Conservation (phyloP, 1,140 invertebrate genomes). For the Pseudomyrmex gracilis region DNA sequence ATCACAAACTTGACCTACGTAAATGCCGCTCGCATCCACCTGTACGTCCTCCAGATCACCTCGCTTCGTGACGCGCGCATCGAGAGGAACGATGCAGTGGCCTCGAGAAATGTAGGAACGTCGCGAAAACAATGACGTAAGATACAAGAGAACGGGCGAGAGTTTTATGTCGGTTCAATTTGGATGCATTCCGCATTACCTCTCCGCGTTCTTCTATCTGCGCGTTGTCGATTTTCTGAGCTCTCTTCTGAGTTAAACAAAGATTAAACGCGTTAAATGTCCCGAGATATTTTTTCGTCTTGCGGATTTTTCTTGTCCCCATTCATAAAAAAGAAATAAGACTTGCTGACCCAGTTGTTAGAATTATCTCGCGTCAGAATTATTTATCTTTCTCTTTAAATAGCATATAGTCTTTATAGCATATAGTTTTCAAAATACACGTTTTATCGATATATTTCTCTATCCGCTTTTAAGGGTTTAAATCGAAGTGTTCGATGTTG, state of each 20-base stretch:
- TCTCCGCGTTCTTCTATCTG: slow-evolving; percentile 20
- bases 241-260: neutral
- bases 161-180: slow-evolving; percentile 32
- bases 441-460: too few species aligned
- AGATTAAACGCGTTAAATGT: too few species aligned
- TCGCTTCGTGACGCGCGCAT: slow-evolving; percentile 11
- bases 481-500: too few species aligned
- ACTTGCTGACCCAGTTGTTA: too few species aligned
- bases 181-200: neutral
- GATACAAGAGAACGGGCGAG: neutral
- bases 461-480: too few species aligned
- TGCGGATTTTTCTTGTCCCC: too few species aligned
- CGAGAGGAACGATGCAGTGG: slow-evolving; percentile 43
- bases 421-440: too few species aligned
- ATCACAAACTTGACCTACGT: slow-evolving; percentile 48
- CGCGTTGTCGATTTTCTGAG: neutral
- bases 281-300: too few species aligned
- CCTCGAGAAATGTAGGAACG: slow-evolving; percentile 68
- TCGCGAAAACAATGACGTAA: slow-evolving; percentile 70
- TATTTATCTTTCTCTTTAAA: too few species aligned
- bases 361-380: too few species aligned
- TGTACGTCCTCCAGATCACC: slow-evolving; percentile 18
- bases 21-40: slow-evolving; percentile 29
- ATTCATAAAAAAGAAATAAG: too few species aligned
- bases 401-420: too few species aligned